Evolutionary conservation across 2,113 vertebrate species (phyloP).

Genomic region (Urocitellus parryii): DNA sequence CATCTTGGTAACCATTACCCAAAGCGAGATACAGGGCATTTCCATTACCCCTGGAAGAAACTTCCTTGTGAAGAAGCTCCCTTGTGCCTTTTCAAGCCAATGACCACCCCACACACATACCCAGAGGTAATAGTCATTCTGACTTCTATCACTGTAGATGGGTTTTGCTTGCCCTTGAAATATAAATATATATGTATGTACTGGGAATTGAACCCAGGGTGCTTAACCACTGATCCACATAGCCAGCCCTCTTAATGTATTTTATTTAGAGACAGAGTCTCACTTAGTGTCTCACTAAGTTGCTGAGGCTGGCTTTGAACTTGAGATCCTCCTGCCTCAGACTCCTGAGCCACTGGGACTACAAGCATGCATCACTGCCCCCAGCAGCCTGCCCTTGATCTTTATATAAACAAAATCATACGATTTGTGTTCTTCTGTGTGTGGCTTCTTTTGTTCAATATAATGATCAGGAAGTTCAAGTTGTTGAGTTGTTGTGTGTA

Average conservation of each 20-base stretch:
- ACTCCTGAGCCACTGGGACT: too few relatives aligned
- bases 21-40: conserved; percentile 17
- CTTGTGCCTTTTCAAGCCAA: neutral
- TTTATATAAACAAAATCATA: neutral
- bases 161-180: neutral
- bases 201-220: too few relatives aligned
- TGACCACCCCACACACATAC: neutral
- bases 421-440: neutral
- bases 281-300: too few relatives aligned
- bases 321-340: too few relatives aligned
- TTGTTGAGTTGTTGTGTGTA: neutral
- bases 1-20: neutral
- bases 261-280: too few relatives aligned
- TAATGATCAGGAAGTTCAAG: neutral
- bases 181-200: too few relatives aligned
- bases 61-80: neutral
- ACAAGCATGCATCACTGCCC: too few relatives aligned
- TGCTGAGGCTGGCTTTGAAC: too few relatives aligned
- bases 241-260: too few relatives aligned
- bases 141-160: neutral
- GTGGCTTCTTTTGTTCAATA: neutral
- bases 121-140: neutral
- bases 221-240: too few relatives aligned
- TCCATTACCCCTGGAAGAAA: neutral
- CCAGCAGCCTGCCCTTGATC: neutral